Percentiles rank a stretch among this genome's conserved stretches.
phyloP scores from a whole-genome alignment of 2,113 vertebrate species.

The Hippocampus zosterae region DNA sequence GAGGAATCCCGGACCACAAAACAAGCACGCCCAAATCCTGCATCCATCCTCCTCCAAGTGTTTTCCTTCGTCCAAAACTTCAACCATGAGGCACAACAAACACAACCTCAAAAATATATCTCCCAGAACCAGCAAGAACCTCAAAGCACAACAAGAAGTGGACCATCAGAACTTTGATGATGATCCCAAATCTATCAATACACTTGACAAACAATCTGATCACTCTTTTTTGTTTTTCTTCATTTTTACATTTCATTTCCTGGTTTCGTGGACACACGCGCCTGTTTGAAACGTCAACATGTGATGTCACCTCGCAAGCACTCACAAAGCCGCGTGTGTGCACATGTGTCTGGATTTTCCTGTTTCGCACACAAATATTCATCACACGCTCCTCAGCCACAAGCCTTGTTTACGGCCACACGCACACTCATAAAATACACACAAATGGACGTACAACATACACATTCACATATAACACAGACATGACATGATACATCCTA shows the following conservation, averaged over 20 bases:
- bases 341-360: background rate
- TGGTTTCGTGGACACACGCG: background rate
- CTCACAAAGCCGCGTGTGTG: background rate
- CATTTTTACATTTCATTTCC: background rate
- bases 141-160: constrained; percentile 1
- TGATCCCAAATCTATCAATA: background rate
- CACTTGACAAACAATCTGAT: background rate
- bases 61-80: background rate
- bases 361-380: background rate
- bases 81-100: background rate
- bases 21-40: background rate
- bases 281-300: background rate
- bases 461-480: background rate
- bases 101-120: background rate
- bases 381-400: background rate
- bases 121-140: background rate
- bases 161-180: constrained; percentile 1
- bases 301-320: background rate
- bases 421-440: background rate
- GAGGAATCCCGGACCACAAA: background rate
- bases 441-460: background rate
- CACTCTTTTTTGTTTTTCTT: background rate
- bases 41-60: background rate
- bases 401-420: background rate
- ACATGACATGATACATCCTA: too few relatives aligned